These are phyloP conservation scores for Ormyrus rosae DNA, from an alignment of 2,888 invertebrate species.

Conservation along the genomic window DNA sequence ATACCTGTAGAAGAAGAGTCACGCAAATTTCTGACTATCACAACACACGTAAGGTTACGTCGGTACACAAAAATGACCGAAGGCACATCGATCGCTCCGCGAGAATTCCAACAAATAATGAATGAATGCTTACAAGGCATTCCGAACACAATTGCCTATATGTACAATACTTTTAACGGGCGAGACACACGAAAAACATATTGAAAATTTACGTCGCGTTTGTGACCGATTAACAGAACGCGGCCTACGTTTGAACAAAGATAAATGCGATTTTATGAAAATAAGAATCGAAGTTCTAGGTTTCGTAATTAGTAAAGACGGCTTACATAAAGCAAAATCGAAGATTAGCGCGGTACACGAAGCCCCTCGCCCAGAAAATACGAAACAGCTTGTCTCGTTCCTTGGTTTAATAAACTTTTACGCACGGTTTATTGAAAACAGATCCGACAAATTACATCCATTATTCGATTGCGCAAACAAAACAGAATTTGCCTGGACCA, in stretches of 20 bases:
- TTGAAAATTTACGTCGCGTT: conserved; percentile 53
- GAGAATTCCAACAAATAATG: conserved; percentile 65
- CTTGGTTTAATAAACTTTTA: conserved; percentile 47
- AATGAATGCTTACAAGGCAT: conserved; percentile 61
- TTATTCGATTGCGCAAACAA: conserved; percentile 43
- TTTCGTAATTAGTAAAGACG: conserved; percentile 60
- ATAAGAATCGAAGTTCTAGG: conserved; percentile 61
- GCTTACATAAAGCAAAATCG: conserved; percentile 58
- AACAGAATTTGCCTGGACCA: conserved; percentile 43
- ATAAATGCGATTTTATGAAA: conserved; percentile 63
- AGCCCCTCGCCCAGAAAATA: conserved; percentile 36
- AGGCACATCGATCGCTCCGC: conserved; percentile 30
- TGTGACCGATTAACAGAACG: conserved; percentile 57
- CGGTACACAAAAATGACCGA: conserved; percentile 35
- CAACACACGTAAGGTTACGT: conserved; percentile 32
- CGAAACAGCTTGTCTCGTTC: conserved; percentile 37
- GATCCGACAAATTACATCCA: conserved; percentile 21
- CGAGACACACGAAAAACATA: conserved; percentile 50
- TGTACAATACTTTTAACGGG: conserved; percentile 62
- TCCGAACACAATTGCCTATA: conserved; percentile 48
- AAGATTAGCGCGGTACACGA: conserved; percentile 32
- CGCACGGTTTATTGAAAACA: conserved; percentile 33
- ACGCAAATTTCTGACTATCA: conserved; percentile 40
- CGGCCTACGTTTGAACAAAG: conserved; percentile 55
- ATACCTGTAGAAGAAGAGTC: conserved; percentile 50